phyloP scores from a whole-genome alignment of 2,888 invertebrate genomes.

The Cephonodes hylas region DNA sequence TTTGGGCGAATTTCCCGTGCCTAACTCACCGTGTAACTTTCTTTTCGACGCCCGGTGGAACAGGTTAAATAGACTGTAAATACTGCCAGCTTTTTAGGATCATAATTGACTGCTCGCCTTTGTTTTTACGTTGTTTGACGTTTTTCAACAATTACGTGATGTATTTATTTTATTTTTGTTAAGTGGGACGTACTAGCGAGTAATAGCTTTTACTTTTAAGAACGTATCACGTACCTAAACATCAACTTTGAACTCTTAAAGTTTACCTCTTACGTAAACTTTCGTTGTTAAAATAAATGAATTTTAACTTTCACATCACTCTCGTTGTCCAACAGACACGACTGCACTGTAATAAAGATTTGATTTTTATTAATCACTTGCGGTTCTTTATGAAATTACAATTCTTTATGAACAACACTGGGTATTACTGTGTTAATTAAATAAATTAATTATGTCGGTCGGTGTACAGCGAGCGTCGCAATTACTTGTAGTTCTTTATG shows the following conservation, averaged over 20 bases:
- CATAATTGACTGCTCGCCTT: neutral
- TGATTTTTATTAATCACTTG: constrained; percentile 19
- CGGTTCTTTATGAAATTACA: constrained; percentile 9
- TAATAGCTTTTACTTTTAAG: neutral
- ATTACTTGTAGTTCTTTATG: neutral
- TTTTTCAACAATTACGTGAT: neutral
- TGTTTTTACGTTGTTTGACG: neutral
- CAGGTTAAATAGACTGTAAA: constrained; percentile 76
- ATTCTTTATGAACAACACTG: neutral
- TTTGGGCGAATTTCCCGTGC: constrained; percentile 69
- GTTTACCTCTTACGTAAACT: neutral
- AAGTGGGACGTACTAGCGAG: neutral
- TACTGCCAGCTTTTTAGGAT: constrained; percentile 26
- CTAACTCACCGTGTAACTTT: constrained; percentile 73
- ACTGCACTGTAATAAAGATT: constrained; percentile 44
- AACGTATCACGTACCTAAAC: neutral
- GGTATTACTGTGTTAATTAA: neutral
- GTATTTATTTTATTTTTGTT: neutral
- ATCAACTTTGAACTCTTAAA: constrained; percentile 4
- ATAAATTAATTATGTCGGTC: constrained; percentile 23
- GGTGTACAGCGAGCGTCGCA: neutral
- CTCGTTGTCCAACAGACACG: constrained; percentile 53
- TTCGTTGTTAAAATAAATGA: constrained; percentile 11
- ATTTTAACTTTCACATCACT: constrained; percentile 42
- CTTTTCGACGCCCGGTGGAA: constrained; percentile 57